These are phyloP conservation scores for Passerina amoena DNA, from an alignment of 2,113 vertebrate species.

Conservation along the genomic window DNA sequence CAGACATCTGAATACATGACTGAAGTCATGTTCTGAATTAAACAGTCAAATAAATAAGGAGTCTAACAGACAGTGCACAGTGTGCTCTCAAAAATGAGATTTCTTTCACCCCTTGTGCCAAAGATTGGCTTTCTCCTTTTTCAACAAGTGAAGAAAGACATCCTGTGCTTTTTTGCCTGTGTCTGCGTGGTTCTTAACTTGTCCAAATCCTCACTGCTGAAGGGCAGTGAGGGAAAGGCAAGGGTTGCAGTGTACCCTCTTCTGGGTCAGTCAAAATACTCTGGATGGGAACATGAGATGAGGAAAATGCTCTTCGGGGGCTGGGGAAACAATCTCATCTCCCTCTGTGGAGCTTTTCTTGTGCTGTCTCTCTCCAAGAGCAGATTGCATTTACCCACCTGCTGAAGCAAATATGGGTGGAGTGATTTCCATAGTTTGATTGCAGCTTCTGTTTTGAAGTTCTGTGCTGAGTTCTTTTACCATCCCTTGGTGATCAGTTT, in stretches of 20 bases:
- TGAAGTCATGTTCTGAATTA: constrained; percentile 44
- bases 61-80: neutral
- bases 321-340: neutral
- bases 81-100: neutral
- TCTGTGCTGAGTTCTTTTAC: neutral
- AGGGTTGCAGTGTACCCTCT: neutral
- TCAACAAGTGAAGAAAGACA: neutral
- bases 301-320: neutral
- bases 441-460: neutral
- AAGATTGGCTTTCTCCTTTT: neutral
- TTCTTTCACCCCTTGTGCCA: neutral
- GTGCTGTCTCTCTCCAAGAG: neutral
- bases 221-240: neutral
- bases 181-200: neutral
- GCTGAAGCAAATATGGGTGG: neutral
- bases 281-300: neutral
- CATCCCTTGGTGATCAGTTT: neutral
- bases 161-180: neutral
- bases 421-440: neutral
- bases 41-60: constrained; percentile 23
- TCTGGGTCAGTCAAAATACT: neutral
- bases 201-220: neutral
- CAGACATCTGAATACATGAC: constrained; percentile 6
- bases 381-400: neutral
- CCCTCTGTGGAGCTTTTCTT: neutral